phyloP scores from a whole-genome alignment of 1,140 invertebrate species.

The Steinernema feltiae region DNA sequence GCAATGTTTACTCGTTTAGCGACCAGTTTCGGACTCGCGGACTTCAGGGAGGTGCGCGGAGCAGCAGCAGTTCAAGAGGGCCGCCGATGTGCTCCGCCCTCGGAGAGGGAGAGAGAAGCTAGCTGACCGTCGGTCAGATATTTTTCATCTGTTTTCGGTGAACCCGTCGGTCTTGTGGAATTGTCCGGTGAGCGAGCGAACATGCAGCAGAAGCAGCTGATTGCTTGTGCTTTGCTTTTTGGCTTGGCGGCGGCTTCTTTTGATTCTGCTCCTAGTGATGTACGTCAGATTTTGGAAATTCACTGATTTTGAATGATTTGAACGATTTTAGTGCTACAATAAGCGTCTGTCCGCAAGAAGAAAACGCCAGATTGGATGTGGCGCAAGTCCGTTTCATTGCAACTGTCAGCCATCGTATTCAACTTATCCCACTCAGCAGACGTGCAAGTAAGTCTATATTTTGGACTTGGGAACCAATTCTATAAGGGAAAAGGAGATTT shows the following conservation, averaged over 20 bases:
- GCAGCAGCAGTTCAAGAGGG: constrained; percentile 2
- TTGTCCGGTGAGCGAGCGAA: neutral
- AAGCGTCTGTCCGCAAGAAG: neutral
- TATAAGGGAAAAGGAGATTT: too few relatives aligned
- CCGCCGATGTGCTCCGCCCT: neutral
- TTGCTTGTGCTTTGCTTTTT: neutral
- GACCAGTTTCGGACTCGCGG: neutral
- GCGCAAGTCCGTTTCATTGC: neutral
- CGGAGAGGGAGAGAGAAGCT: neutral
- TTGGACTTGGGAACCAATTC: too few relatives aligned
- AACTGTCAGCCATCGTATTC: neutral
- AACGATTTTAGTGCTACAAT: neutral
- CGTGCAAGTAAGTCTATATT: neutral
- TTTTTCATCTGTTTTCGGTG: neutral
- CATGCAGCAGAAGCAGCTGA: neutral
- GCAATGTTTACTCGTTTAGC: neutral
- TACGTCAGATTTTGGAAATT: neutral
- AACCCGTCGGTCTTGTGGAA: neutral
- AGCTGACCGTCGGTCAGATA: neutral
- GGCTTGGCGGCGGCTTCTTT: neutral
- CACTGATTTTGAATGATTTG: neutral
- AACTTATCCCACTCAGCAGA: neutral
- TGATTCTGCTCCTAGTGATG: neutral
- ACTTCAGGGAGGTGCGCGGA: neutral
- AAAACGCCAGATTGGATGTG: constrained; percentile 9